phyloP scores from a whole-genome alignment of 2,797 vertebrate genomes.

The Phaenicophaeus curvirostris region DNA sequence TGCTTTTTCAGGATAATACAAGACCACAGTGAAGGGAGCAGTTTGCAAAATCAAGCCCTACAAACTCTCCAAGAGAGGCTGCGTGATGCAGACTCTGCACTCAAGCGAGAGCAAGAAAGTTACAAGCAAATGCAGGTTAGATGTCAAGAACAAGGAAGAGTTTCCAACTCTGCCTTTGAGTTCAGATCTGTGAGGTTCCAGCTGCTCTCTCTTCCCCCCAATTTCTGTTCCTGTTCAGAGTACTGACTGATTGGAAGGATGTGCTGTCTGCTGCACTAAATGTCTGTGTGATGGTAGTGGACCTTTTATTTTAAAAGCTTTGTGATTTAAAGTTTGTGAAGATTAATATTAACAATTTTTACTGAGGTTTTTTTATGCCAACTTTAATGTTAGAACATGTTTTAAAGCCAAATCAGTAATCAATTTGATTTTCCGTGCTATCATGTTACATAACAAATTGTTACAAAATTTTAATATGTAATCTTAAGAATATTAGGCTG shows the following conservation, averaged over 20 bases:
- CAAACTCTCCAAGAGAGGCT: constrained; percentile 91
- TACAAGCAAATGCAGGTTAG: constrained; percentile 95
- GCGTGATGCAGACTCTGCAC: constrained; percentile 82
- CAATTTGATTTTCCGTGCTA: not conserved
- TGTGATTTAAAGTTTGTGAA: not conserved
- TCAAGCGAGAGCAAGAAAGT: constrained; percentile 91
- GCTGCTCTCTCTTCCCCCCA: not conserved
- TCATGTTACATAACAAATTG: not conserved
- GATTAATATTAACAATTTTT: not conserved
- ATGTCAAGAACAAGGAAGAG: not conserved
- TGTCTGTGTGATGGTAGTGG: not conserved
- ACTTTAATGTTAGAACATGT: not conserved
- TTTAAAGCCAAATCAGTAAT: not conserved
- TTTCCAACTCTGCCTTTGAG: not conserved
- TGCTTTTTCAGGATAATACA: constrained; percentile 86
- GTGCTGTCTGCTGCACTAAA: not conserved
- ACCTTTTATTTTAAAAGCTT: not conserved
- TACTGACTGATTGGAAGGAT: not conserved
- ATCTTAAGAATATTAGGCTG: not conserved
- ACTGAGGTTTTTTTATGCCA: not conserved
- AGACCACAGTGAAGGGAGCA: constrained; percentile 92
- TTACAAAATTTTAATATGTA: not conserved
- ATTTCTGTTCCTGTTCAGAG: not conserved
- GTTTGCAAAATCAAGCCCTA: constrained; percentile 90
- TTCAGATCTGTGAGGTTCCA: not conserved